phyloP scores from a whole-genome alignment of 1,140 invertebrate species.

The Drosophila kurseongensis region DNA sequence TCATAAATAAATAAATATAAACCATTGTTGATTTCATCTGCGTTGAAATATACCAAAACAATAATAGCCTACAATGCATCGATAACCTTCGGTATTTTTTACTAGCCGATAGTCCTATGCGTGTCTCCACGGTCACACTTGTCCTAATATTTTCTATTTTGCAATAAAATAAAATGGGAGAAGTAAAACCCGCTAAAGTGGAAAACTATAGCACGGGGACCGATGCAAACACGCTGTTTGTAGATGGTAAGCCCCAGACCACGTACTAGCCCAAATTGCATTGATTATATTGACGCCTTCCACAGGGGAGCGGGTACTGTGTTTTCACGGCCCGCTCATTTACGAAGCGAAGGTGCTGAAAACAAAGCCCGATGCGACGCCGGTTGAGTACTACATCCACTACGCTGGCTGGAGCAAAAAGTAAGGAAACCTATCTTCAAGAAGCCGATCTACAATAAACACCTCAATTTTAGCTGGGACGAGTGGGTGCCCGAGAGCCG shows the following conservation, averaged over 20 bases:
- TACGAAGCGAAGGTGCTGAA: constrained; percentile 98
- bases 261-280: background rate
- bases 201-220: constrained; percentile 44
- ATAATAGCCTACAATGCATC: constrained; percentile 6
- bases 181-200: constrained; percentile 68
- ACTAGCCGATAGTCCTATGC: background rate
- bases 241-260: constrained; percentile 86
- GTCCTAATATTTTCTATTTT: constrained; percentile 41
- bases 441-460: constrained; percentile 2
- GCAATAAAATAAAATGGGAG: constrained; percentile 61
- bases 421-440: constrained; percentile 86
- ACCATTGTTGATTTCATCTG: constrained; percentile 2
- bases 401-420: constrained; percentile 99
- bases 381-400: constrained; percentile 96
- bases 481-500: constrained; percentile 98
- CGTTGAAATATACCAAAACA: background rate
- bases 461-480: constrained; percentile 92
- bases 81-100: background rate
- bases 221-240: constrained; percentile 85
- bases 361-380: constrained; percentile 91
- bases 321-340: constrained; percentile 97
- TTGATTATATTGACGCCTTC: constrained; percentile 15
- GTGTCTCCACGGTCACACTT: constrained; percentile 8
- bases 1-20: constrained; percentile 14
- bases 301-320: constrained; percentile 96